A percentile compares a stretch with the other conserved stretches of the same genome.
Conservation (phyloP, 2,797 vertebrate species). For the Eleutherodactylus coqui region DNA sequence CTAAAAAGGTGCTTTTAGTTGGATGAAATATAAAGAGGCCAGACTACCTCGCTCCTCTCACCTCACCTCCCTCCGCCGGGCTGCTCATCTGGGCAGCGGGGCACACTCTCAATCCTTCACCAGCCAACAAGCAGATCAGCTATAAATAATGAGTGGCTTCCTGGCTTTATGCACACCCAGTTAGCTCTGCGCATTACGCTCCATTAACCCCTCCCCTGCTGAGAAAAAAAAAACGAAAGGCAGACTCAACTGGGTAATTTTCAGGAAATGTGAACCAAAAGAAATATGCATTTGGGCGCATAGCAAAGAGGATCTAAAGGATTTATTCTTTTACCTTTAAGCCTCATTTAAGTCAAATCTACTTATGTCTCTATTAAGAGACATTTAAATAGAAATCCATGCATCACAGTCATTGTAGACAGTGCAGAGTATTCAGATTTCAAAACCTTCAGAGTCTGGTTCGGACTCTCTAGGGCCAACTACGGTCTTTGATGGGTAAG, state of each 20-base stretch:
- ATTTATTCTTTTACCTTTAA: neutral
- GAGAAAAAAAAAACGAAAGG: neutral
- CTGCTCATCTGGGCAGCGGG: constrained; percentile 1
- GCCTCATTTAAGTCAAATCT: neutral
- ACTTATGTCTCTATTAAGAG: neutral
- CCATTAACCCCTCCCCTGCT: constrained; percentile 53
- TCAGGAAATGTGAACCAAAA: constrained; percentile 2
- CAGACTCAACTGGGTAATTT: constrained; percentile 11
- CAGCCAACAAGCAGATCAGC: constrained; percentile 14
- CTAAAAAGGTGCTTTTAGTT: constrained; percentile 54
- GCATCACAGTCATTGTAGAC: neutral
- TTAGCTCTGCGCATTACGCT: constrained; percentile 32
- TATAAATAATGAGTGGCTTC: constrained; percentile 33
- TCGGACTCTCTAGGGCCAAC: neutral
- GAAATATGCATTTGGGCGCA: neutral
- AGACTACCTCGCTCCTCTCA: neutral
- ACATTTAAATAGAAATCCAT: neutral
- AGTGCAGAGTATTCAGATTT: neutral
- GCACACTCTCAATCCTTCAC: constrained; percentile 29
- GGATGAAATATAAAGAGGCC: constrained; percentile 35
- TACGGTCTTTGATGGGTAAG: no score
- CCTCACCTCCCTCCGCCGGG: constrained; percentile 1
- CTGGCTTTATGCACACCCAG: constrained; percentile 31
- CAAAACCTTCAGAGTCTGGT: no score
- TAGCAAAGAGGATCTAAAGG: neutral